Conservation (phyloP, 1,140 invertebrate genomes). For the Leptonema lineaticorne region DNA sequence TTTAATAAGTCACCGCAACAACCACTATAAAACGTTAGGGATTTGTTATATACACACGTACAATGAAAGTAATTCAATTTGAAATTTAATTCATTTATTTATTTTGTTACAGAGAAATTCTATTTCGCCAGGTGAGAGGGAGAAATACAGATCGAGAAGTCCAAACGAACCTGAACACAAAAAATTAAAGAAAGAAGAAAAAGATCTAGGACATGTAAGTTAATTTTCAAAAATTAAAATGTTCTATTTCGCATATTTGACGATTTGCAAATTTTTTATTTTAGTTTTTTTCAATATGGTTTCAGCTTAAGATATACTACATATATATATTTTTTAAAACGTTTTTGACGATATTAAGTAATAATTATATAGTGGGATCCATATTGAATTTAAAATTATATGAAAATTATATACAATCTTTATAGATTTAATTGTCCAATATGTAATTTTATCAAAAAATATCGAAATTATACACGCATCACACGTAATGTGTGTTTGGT, state of each 20-base stretch:
- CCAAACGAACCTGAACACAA: constrained; percentile 68
- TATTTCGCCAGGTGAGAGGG: constrained; percentile 82
- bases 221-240: too few species aligned
- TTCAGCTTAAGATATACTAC: too few species aligned
- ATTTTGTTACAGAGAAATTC: constrained; percentile 74
- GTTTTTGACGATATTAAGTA: too few species aligned
- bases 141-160: constrained; percentile 78
- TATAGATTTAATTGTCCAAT: too few species aligned
- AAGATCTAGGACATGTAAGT: constrained; percentile 77
- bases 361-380: not conserved
- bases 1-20: constrained; percentile 1
- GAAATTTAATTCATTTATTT: not conserved
- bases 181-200: constrained; percentile 77
- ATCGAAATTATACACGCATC: not conserved
- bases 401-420: too few species aligned
- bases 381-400: too few species aligned
- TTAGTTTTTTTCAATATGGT: too few species aligned
- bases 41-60: not conserved
- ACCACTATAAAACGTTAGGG: too few species aligned
- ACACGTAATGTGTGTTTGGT: not conserved
- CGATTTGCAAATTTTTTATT: too few species aligned
- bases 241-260: too few species aligned
- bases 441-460: too few species aligned
- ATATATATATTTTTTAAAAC: too few species aligned
- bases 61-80: not conserved